Conservation (phyloP, 2,888 invertebrate species). For the Coelogynopora nodosa region DNA sequence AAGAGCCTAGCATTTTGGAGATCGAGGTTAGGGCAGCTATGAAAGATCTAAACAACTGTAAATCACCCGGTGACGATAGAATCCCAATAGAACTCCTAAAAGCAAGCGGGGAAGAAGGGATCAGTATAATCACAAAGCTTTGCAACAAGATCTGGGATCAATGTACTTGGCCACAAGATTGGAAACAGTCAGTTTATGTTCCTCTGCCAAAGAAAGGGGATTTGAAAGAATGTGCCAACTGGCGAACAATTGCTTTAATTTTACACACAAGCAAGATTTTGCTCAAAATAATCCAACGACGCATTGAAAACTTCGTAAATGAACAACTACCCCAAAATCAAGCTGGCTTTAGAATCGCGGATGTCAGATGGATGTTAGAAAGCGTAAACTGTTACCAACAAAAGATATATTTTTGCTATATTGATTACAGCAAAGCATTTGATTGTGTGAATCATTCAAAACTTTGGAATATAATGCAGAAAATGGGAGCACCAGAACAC, state of each 20-base stretch:
- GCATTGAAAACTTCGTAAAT: slow-evolving; percentile 10
- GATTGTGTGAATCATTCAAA: too few relatives aligned
- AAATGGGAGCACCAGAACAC: too few relatives aligned
- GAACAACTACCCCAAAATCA: slow-evolving; percentile 14
- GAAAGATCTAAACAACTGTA: not conserved
- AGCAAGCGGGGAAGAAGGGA: not conserved
- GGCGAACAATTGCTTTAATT: slow-evolving; percentile 35
- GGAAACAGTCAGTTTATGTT: slow-evolving; percentile 36
- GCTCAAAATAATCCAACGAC: slow-evolving; percentile 35
- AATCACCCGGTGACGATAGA: not conserved
- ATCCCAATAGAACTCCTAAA: slow-evolving; percentile 10
- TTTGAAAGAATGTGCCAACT: slow-evolving; percentile 33
- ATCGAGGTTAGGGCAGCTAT: not conserved
- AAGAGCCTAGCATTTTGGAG: not conserved
- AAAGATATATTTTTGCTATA: too few relatives aligned
- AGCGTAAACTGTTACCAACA: not conserved
- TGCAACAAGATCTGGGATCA: slow-evolving; percentile 36
- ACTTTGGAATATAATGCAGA: too few relatives aligned
- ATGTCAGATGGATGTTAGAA: not conserved
- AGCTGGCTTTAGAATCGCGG: slow-evolving; percentile 36
- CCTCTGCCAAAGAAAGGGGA: slow-evolving; percentile 28
- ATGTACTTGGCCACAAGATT: slow-evolving; percentile 15
- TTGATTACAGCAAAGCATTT: too few relatives aligned
- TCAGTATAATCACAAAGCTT: slow-evolving; percentile 10
- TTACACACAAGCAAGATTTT: slow-evolving; percentile 35